Base-by-base conservation (phyloP, 2,888 invertebrate species). In the Oxytorus armatus region DNA sequence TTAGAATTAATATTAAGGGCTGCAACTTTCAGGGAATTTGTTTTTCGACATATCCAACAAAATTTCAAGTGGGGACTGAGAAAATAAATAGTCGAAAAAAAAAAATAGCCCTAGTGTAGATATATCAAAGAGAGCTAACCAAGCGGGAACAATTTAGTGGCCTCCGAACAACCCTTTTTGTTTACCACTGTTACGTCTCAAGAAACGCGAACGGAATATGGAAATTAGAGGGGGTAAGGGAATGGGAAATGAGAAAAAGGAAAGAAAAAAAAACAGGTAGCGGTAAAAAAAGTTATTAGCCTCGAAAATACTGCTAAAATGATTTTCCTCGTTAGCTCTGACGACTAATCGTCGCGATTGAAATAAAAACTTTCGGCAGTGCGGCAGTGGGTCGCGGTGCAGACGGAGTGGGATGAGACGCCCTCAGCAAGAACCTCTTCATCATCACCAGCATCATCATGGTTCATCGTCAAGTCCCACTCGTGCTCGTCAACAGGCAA, bases 321-420 rank as follows among this genome's bases (percentile, higher is more conserved):
- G n/a, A 75, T 59, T 70, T 76, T 75, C 49, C 65, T 21, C 75
- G 75, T 70, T 53, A 70, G 53, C 51, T 51, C 14, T 82, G 78
- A 10, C 42, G 63, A 72, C 76, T 82, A 80, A 84, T 82, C 57
- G 53, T 57, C 49, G 69, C 69, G 80, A 77, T 79, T 81, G 61
- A 72, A 73, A 16, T 25, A 83, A 83, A 82, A 69, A 80, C 70
- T 81, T 80, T 84, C 72, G 79, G 78, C 86, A 92, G 91, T 92
- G 91, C 90, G 91, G 92, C 91, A 89, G 92, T 86, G 90, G 90
- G 88, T 90, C 91, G 90, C 91, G 90, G 90, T 90, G 91, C 89
- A 90, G 90, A 87, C 89, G 88, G 87, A 91, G 88, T 91, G 92
- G 92, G 90, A 92, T 92, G 92, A 91, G 90, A 91, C 92, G 92